phyloP scores from a whole-genome alignment of 2,888 invertebrate species.

The Smittia sp. region DNA sequence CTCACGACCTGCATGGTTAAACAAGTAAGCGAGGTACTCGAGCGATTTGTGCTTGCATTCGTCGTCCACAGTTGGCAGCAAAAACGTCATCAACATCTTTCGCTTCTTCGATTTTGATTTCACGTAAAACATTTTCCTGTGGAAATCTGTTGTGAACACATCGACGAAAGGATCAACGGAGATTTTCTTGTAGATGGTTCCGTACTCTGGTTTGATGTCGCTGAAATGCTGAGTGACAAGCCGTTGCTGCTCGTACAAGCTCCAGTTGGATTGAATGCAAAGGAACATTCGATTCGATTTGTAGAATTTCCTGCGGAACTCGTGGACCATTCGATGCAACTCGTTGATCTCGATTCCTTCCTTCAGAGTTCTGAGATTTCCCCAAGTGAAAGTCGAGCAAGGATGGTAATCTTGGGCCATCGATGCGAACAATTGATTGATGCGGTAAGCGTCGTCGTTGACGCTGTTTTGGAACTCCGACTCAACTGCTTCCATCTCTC shows the following conservation, averaged over 20 bases:
- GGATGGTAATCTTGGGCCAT: slow-evolving; percentile 59
- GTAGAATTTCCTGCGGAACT: slow-evolving; percentile 68
- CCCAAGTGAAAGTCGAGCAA: slow-evolving; percentile 79
- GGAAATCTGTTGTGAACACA: slow-evolving; percentile 48
- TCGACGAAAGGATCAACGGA: neutral
- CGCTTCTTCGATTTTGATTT: slow-evolving; percentile 70
- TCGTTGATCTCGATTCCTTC: slow-evolving; percentile 66
- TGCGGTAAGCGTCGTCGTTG: slow-evolving; percentile 52
- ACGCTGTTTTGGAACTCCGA: slow-evolving; percentile 15
- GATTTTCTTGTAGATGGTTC: neutral
- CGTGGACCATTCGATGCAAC: slow-evolving; percentile 67
- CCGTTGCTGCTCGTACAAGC: slow-evolving; percentile 50
- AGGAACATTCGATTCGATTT: slow-evolving; percentile 86
- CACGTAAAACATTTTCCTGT: slow-evolving; percentile 60
- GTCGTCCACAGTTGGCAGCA: slow-evolving; percentile 48
- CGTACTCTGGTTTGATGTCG: neutral
- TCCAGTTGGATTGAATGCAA: slow-evolving; percentile 66
- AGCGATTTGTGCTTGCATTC: slow-evolving; percentile 53
- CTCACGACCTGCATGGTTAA: slow-evolving; percentile 84
- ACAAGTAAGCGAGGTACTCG: slow-evolving; percentile 69
- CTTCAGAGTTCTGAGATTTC: slow-evolving; percentile 70
- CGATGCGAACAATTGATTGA: neutral
- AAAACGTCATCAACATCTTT: slow-evolving; percentile 58
- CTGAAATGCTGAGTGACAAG: slow-evolving; percentile 1
- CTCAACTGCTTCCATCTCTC: slow-evolving; percentile 77